Evolutionary conservation across 2,113 vertebrate genomes (phyloP).

Genomic region (Regulus satrapa): DNA sequence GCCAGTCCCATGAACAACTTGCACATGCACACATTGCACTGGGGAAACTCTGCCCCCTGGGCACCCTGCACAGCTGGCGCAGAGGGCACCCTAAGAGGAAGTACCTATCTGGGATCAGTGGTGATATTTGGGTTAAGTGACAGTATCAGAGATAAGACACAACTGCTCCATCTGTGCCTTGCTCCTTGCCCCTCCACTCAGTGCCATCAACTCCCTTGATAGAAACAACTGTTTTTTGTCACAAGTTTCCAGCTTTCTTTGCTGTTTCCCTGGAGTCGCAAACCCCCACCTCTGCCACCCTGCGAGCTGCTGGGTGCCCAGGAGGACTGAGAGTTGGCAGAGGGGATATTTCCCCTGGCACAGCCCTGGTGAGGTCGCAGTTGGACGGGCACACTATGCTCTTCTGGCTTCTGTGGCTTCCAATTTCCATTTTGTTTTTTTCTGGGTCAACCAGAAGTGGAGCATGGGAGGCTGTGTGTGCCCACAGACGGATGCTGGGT

Average conservation of each 20-base stretch:
- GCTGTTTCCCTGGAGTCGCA: not conserved
- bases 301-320: accelerated
- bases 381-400: accelerated
- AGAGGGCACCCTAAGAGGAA: accelerated
- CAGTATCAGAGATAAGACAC: not conserved
- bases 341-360: not conserved
- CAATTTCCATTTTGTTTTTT: not conserved
- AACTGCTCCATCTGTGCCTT: not conserved
- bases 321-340: not conserved
- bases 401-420: not conserved
- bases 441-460: not conserved
- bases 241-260: not conserved
- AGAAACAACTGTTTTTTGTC: not conserved
- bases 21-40: not conserved
- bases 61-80: not conserved
- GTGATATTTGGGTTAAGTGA: accelerated
- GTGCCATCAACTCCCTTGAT: not conserved
- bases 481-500: not conserved
- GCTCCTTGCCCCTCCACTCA: not conserved
- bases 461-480: not conserved
- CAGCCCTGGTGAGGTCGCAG: not conserved
- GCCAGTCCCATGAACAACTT: accelerated
- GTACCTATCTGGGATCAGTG: not conserved
- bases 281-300: not conserved
- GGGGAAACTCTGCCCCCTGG: not conserved